phyloP scores from a whole-genome alignment of 2,113 vertebrate genomes.

The zebrafish (Danio rerio) region DNA sequence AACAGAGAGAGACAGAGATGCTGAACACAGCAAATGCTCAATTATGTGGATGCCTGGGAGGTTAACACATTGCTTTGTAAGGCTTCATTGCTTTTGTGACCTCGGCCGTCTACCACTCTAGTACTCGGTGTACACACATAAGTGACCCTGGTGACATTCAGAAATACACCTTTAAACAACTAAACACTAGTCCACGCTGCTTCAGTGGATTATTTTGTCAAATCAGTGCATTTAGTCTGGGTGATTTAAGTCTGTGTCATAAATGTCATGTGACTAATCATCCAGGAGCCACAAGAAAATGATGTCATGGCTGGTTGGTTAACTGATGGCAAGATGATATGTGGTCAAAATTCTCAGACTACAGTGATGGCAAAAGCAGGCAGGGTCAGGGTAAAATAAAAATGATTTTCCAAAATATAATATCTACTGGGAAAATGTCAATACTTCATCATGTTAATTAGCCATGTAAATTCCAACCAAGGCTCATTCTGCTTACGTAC shows the following conservation, averaged over 20 bases:
- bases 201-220: neutral
- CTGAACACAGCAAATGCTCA: slow-evolving; percentile 37
- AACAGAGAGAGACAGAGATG: slow-evolving; percentile 52
- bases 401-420: neutral
- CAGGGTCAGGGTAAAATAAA: neutral
- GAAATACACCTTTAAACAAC: slow-evolving; percentile 7
- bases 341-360: neutral
- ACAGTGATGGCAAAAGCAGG: neutral
- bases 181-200: neutral
- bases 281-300: neutral
- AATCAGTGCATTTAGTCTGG: neutral
- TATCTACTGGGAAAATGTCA: neutral
- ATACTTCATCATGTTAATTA: neutral
- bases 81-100: slow-evolving; percentile 11
- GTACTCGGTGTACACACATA: slow-evolving; percentile 6
- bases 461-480: no score
- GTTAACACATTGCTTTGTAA: slow-evolving; percentile 32
- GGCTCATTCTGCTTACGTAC: no score
- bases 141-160: slow-evolving; percentile 6
- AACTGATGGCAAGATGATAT: neutral
- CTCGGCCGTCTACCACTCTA: neutral
- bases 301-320: neutral
- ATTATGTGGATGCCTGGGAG: slow-evolving; percentile 40
- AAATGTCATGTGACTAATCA: neutral
- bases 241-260: neutral